phyloP scores from a whole-genome alignment of 1,140 invertebrate species.

The Antheraea mylitta region DNA sequence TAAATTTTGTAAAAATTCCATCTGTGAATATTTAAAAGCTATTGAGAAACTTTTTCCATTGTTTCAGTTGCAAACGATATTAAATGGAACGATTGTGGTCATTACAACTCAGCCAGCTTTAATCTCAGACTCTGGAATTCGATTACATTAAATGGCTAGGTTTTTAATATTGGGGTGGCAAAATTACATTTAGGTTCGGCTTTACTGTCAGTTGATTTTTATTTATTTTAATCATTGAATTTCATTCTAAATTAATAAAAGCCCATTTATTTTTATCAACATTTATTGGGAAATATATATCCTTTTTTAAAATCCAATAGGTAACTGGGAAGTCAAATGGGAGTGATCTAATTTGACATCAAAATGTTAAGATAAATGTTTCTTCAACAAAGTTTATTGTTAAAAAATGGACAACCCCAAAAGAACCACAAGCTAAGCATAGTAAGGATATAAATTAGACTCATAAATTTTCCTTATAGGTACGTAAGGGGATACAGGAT shows the following conservation, averaged over 20 bases:
- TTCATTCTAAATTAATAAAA: no score
- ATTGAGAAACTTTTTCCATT: slow-evolving; percentile 49
- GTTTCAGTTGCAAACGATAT: slow-evolving; percentile 34
- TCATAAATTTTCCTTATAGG: slow-evolving; percentile 12
- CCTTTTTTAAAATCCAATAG: no score
- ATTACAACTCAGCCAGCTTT: slow-evolving; percentile 28
- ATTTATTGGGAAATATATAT: no score
- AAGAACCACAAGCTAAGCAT: slow-evolving; percentile 9
- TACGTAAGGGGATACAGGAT: slow-evolving; percentile 9
- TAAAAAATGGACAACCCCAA: neutral
- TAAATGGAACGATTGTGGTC: slow-evolving; percentile 37
- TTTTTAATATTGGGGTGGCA: neutral
- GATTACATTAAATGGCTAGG: slow-evolving; percentile 7
- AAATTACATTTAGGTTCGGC: neutral
- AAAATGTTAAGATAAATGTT: no score
- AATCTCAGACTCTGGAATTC: slow-evolving; percentile 20
- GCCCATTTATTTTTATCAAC: no score
- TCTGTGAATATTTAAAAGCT: slow-evolving; percentile 25
- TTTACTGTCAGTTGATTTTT: neutral
- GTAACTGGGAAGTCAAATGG: no score
- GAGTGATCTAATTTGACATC: no score
- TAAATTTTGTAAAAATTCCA: neutral
- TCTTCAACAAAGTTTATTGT: neutral
- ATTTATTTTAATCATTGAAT: neutral
- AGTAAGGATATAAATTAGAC: slow-evolving; percentile 8